Conservation (phyloP, 30 jellyfish, hydroid and myxozoan genomes). For the Mastigias papua region DNA sequence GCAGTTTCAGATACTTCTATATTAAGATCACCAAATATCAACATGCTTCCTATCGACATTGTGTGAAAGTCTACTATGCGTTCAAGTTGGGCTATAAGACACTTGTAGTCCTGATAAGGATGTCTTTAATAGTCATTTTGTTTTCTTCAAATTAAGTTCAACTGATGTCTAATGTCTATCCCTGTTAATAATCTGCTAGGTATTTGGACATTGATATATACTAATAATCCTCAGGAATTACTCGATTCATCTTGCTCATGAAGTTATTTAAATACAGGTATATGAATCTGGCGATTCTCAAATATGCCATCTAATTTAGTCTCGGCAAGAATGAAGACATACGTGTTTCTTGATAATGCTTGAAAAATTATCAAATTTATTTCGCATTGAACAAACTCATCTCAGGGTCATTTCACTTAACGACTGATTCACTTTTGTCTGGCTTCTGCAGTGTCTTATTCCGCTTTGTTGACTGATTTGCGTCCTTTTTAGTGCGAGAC, state of each 20-base stretch:
- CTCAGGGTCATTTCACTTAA: no score
- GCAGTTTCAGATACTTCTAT: neutral
- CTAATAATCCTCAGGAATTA: neutral
- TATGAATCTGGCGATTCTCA: neutral
- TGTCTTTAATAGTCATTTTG: neutral
- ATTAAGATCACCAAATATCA: neutral
- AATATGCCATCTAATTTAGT: neutral
- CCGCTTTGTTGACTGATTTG: no score
- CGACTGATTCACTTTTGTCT: no score
- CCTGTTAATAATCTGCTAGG: neutral
- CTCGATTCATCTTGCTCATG: neutral
- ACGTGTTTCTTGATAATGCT: neutral
- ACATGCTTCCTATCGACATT: neutral
- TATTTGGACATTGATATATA: neutral
- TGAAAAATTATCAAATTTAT: neutral
- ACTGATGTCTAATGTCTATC: neutral
- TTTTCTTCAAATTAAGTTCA: neutral
- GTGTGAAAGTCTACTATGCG: neutral
- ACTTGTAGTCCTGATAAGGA: neutral
- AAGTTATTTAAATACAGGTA: neutral
- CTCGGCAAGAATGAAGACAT: neutral
- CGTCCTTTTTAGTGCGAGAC: no score
- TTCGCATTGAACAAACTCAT: neutral
- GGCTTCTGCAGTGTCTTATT: no score
- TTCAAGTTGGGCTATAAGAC: neutral